These are phyloP conservation scores for Neoarius graeffei DNA, from an alignment of 2,113 vertebrate species.

Conservation along the genomic window DNA sequence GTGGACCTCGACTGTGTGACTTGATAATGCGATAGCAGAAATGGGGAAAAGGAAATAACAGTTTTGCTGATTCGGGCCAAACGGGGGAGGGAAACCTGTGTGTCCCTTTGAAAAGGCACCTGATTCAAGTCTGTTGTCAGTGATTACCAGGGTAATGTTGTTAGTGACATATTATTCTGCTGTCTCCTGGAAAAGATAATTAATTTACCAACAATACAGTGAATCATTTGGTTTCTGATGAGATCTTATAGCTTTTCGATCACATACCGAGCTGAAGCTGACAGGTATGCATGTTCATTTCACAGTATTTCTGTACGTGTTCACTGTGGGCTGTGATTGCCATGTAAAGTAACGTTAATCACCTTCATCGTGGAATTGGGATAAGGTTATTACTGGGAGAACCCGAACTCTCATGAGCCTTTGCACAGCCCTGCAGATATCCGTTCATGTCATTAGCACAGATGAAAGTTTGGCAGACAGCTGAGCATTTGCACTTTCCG, in stretches of 20 bases:
- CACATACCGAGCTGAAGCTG: conserved; percentile 70
- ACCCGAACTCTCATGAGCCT: conserved; percentile 24
- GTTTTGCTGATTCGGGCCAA: conserved; percentile 75
- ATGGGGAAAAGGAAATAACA: conserved; percentile 66
- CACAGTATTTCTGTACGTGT: conserved; percentile 72
- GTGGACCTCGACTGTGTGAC: conserved; percentile 89
- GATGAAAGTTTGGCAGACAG: conserved; percentile 70
- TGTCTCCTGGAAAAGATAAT: conserved; percentile 68
- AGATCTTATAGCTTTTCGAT: conserved; percentile 33
- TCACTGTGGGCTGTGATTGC: conserved; percentile 74
- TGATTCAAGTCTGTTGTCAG: conserved; percentile 74
- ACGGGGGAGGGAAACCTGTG: conserved; percentile 66
- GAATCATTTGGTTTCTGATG: conserved; percentile 74
- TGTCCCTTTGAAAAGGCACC: conserved; percentile 67
- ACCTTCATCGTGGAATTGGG: conserved; percentile 16
- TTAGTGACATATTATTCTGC: conserved; percentile 69
- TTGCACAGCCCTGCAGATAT: conserved; percentile 27
- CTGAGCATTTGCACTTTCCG: conserved; percentile 86
- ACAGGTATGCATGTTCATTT: conserved; percentile 77
- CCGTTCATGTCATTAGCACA: conserved; percentile 67
- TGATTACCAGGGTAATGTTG: conserved; percentile 66
- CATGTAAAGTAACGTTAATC: conserved; percentile 22
- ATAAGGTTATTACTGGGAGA: conserved; percentile 2
- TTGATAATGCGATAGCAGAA: conserved; percentile 79
- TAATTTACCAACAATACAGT: conserved; percentile 73